A percentile compares a stretch with the other conserved stretches of the same genome.
These are phyloP conservation scores for Abramis brama DNA, from an alignment of 2,113 vertebrate species.

Conservation along the genomic window DNA sequence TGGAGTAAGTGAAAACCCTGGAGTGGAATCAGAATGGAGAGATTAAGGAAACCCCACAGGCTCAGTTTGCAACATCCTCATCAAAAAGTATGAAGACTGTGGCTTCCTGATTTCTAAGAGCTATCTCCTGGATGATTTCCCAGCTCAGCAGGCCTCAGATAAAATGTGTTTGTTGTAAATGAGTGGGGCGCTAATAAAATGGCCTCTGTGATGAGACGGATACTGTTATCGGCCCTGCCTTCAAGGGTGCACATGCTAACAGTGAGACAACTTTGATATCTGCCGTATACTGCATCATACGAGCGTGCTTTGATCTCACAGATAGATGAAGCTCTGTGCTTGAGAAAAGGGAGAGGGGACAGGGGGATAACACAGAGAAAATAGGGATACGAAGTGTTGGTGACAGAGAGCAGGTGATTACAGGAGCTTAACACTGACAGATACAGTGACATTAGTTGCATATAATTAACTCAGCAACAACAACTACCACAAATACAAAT, in stretches of 20 bases:
- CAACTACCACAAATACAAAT: not conserved
- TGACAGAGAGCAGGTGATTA: not conserved
- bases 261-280: slow-evolving; percentile 29
- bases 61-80: not conserved
- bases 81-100: not conserved
- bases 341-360: not conserved
- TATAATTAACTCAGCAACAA: not conserved
- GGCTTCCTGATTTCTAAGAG: slow-evolving; percentile 18
- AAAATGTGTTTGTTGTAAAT: slow-evolving; percentile 20
- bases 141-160: not conserved
- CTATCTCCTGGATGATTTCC: slow-evolving; percentile 19
- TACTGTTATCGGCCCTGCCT: slow-evolving; percentile 3
- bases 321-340: not conserved
- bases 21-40: not conserved
- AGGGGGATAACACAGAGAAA: not conserved
- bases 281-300: not conserved
- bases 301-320: slow-evolving; percentile 1
- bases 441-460: not conserved
- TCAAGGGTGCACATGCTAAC: slow-evolving; percentile 2
- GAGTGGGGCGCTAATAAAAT: not conserved
- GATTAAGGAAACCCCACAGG: not conserved
- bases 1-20: not conserved
- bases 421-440: not conserved
- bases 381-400: not conserved
- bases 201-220: slow-evolving; percentile 18